Conservation (phyloP, 2,888 invertebrate species). For the Podabrus alpinus region DNA sequence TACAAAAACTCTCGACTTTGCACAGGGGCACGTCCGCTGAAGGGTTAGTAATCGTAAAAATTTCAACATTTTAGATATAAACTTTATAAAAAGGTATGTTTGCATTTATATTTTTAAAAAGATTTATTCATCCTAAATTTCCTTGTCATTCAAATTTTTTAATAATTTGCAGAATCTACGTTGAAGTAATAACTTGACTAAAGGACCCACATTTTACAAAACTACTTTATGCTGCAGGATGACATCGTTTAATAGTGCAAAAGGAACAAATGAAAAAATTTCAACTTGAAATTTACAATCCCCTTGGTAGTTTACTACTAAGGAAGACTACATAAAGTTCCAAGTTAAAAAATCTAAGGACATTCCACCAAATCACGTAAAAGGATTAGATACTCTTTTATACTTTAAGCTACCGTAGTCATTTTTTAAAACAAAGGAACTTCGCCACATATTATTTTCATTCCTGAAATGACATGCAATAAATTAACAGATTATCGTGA, state of each 20-base stretch:
- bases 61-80: neutral
- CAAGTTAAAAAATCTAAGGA: neutral
- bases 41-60: neutral
- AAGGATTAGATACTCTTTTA: neutral
- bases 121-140: neutral
- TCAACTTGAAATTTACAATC: neutral
- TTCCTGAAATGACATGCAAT: neutral
- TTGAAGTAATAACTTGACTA: neutral
- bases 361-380: neutral
- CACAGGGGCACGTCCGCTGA: neutral
- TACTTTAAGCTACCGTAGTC: neutral
- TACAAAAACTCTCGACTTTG: too few species aligned
- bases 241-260: neutral
- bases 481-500: neutral
- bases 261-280: neutral
- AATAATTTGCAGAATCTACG: neutral
- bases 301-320: neutral
- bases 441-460: neutral
- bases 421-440: neutral
- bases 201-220: neutral
- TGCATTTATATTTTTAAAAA: neutral
- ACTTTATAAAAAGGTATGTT: neutral
- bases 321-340: neutral
- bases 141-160: neutral
- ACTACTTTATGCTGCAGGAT: neutral